Percentiles rank a stretch among this genome's conserved stretches.
Conservation (phyloP, 2,888 invertebrate genomes). For the Aleiodes alternator region DNA sequence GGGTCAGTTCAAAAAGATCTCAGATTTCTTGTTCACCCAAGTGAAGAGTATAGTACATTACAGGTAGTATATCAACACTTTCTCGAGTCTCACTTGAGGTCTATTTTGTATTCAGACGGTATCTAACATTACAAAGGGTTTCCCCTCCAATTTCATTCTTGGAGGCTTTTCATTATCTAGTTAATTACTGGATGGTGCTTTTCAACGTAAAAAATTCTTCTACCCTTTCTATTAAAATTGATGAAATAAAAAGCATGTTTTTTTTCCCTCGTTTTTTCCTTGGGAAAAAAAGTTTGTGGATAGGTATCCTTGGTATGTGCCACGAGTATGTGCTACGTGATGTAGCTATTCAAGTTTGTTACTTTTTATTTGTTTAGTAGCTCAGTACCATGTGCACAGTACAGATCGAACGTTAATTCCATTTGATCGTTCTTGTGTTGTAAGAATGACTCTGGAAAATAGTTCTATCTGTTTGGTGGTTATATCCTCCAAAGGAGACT, state of each 20-base stretch:
- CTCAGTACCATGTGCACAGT: background rate
- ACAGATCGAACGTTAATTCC: constrained; percentile 36
- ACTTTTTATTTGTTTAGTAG: background rate
- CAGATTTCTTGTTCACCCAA: constrained; percentile 30
- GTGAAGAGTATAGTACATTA: background rate
- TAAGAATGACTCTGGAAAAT: background rate
- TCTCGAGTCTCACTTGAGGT: constrained; percentile 29
- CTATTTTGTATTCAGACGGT: constrained; percentile 36
- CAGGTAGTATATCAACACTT: background rate
- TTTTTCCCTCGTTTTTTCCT: background rate
- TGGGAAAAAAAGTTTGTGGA: background rate
- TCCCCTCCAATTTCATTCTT: constrained; percentile 34
- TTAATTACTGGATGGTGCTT: constrained; percentile 24
- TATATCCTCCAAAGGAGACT: background rate
- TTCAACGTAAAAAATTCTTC: background rate
- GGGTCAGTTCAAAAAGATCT: constrained; percentile 17
- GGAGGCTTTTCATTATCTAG: constrained; percentile 15
- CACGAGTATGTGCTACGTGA: constrained; percentile 6
- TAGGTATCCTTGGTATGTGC: background rate
- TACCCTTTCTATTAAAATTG: background rate
- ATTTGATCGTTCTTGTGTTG: background rate
- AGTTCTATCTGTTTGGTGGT: background rate
- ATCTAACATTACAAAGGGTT: constrained; percentile 32
- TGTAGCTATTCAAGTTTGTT: constrained; percentile 22
- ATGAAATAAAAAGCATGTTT: background rate